phyloP scores from a whole-genome alignment of 2,888 invertebrate species.

The Amblyjoppa fuscipennis region DNA sequence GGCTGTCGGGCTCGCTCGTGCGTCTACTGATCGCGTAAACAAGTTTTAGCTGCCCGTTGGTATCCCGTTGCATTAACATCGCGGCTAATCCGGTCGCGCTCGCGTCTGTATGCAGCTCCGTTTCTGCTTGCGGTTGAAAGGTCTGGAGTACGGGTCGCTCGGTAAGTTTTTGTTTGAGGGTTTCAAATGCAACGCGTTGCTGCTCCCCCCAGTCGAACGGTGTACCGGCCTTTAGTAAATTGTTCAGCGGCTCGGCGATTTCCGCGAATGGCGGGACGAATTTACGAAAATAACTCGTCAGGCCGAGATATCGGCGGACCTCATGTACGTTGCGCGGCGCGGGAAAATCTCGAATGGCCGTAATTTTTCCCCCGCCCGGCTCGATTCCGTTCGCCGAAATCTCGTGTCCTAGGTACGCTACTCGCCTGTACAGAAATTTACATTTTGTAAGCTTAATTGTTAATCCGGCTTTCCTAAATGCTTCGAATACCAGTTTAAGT shows the following conservation, averaged over 20 bases:
- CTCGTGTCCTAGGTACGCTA: slow-evolving; percentile 76
- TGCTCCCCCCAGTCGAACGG: slow-evolving; percentile 24
- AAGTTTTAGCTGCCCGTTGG: slow-evolving; percentile 54
- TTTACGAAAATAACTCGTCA: slow-evolving; percentile 45
- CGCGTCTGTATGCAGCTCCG: slow-evolving; percentile 47
- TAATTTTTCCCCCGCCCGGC: slow-evolving; percentile 58
- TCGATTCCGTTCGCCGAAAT: slow-evolving; percentile 26
- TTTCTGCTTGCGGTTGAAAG: slow-evolving; percentile 33
- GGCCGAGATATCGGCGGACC: background rate
- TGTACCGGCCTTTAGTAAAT: background rate
- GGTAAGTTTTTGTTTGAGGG: slow-evolving; percentile 16
- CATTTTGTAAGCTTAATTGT: slow-evolving; percentile 69
- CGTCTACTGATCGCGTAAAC: slow-evolving; percentile 55
- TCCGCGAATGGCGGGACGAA: slow-evolving; percentile 39
- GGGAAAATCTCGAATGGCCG: slow-evolving; percentile 63
- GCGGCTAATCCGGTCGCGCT: slow-evolving; percentile 8
- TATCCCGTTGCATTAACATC: slow-evolving; percentile 66
- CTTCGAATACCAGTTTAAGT: slow-evolving; percentile 69
- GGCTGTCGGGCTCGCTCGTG: background rate
- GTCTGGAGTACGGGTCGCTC: slow-evolving; percentile 21
- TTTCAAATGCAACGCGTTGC: slow-evolving; percentile 10
- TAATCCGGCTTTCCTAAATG: slow-evolving; percentile 57
- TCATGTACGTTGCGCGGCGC: slow-evolving; percentile 35
- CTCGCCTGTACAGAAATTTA: slow-evolving; percentile 69
- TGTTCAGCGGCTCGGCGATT: slow-evolving; percentile 23